Percentiles rank a stretch among this genome's conserved stretches.
These are phyloP conservation scores for Polyodon spathula DNA, from an alignment of 2,113 vertebrate genomes.

Conservation along the genomic window DNA sequence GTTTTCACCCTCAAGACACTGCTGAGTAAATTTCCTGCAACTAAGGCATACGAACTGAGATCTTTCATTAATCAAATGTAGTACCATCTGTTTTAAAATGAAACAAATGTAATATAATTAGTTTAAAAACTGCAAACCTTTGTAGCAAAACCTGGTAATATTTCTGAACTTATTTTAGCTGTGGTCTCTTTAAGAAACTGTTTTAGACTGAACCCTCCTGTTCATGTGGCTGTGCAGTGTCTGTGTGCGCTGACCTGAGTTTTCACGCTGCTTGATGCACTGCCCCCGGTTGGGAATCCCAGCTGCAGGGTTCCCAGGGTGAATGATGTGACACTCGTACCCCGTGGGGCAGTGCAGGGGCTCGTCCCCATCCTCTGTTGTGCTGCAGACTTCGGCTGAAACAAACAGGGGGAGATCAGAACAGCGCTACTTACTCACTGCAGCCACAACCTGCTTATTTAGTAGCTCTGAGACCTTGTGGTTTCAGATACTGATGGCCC, in stretches of 20 bases:
- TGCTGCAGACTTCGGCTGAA: constrained; percentile 87
- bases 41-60: no score
- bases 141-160: no score
- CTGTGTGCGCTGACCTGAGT: constrained; percentile 54
- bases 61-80: not conserved
- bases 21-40: no score
- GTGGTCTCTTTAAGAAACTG: no score
- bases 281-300: constrained; percentile 89
- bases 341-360: constrained; percentile 90
- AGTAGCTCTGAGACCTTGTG: no score
- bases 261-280: constrained; percentile 77
- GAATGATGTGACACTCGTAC: constrained; percentile 93
- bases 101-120: no score
- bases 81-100: no score
- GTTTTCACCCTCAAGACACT: no score
- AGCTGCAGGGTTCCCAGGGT: constrained; percentile 62
- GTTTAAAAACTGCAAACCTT: no score
- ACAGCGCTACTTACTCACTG: not conserved
- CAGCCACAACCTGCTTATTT: no score
- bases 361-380: constrained; percentile 86
- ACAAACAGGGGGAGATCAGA: constrained; percentile 1
- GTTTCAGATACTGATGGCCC: no score
- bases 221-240: not conserved
- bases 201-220: not conserved
- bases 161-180: no score